Evolutionary conservation across 2,888 invertebrate genomes (phyloP), one percentile per base, ranked within the genome.

Genomic region (Chrysodeixis includens): DNA sequence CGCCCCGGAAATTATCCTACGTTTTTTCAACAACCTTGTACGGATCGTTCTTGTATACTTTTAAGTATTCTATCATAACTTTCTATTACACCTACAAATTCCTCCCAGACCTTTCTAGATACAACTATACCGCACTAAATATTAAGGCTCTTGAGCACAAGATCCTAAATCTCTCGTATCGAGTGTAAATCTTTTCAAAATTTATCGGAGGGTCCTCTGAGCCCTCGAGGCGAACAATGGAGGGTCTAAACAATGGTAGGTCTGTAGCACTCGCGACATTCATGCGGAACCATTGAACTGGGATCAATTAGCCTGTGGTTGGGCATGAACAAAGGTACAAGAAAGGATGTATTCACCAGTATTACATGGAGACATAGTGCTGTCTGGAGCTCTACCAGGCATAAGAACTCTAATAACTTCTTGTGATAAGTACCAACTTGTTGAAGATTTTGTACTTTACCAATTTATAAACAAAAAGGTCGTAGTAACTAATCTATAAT

Each of bases 161-260:
- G 52, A 30, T 9, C n/a, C 60, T 58, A 8, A 40, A 10, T 22
- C n/a, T 49, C 65, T 66, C 18, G 16, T 8, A 35, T 58, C 54
- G 55, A 77, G 74, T 57, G 73, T 8, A 57, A 66, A 72, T 73
- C 77, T 72, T 66, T 56, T 59, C 56, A 71, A 76, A 49, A 63
- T 55, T 57, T 44, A 46, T 51, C 72, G 52, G 26, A 53, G 60
- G 57, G 59, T 51, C 53, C 35, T 44, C 12, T 22, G 12, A 30
- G 8, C 56, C 54, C 75, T 51, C 32, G 44, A 56, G 44, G 0
- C 49, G 59, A 62, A 79, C 77, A 71, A 76, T 64, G 35, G 61
- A 49, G 26, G n/a, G 35, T 12, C 51, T 46, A 53, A 70, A 77
- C 78, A 76, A 76, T 76, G 35, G 18, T 49, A 32, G 30, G 51